Conservation (phyloP, 2,797 vertebrate genomes). For the Heterohyrax brucei region DNA sequence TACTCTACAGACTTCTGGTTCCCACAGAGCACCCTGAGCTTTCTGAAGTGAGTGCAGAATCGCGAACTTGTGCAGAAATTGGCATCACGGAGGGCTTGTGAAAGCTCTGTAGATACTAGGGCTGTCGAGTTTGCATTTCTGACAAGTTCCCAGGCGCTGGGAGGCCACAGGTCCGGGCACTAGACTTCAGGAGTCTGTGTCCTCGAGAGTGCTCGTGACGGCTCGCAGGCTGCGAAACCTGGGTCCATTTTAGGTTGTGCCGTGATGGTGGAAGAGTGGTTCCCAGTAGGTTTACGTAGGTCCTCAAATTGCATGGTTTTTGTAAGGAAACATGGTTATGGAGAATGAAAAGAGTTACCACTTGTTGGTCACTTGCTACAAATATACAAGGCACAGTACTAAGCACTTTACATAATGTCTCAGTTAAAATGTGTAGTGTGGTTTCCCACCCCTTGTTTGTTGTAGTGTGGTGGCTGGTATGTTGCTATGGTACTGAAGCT, state of each 20-base stretch:
- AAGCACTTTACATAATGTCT: constrained; percentile 7
- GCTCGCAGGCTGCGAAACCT: background rate
- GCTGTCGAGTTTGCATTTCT: background rate
- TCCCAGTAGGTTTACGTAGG: background rate
- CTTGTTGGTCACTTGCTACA: background rate
- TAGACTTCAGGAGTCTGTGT: background rate
- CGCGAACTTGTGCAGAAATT: background rate
- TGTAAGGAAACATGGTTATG: background rate
- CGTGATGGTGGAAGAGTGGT: background rate
- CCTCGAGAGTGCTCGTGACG: background rate
- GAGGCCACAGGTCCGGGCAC: background rate
- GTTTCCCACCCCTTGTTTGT: background rate
- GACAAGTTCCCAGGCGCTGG: background rate
- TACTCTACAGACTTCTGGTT: background rate
- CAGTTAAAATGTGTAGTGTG: constrained; percentile 11
- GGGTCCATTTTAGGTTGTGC: background rate
- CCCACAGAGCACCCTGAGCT: background rate
- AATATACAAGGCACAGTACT: background rate
- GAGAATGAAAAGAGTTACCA: constrained; percentile 28
- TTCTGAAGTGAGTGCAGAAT: constrained; percentile 11
- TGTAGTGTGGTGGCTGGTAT: background rate
- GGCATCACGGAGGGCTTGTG: background rate
- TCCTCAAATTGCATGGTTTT: background rate
- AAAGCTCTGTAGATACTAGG: background rate
- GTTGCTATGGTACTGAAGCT: background rate